These are phyloP conservation scores for Hypena proboscidalis DNA, from an alignment of 2,888 invertebrate species.

Conservation along the genomic window DNA sequence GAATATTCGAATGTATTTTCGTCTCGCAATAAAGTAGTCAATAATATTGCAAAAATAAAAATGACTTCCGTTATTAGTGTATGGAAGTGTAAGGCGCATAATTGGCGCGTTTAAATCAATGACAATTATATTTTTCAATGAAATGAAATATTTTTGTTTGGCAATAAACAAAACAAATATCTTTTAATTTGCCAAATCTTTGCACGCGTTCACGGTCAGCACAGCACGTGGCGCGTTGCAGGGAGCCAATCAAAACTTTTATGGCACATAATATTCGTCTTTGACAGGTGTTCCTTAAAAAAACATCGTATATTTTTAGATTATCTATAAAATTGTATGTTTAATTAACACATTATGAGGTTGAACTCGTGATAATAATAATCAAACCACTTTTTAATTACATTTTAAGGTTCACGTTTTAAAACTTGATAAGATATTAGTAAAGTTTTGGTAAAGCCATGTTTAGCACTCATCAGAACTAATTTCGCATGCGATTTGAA, in stretches of 20 bases:
- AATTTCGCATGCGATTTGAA: constrained; percentile 54
- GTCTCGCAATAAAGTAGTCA: not conserved
- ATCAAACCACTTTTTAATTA: constrained; percentile 37
- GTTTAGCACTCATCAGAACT: constrained; percentile 36
- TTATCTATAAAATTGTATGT: constrained; percentile 30
- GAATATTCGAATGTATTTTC: too few species aligned
- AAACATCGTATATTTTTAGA: constrained; percentile 18
- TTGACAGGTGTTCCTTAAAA: constrained; percentile 42
- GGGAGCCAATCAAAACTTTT: constrained; percentile 31
- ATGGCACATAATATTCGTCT: constrained; percentile 15
- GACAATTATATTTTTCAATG: too few species aligned
- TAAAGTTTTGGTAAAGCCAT: constrained; percentile 19
- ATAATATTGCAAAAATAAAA: not conserved
- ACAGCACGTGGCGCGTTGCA: constrained; percentile 35
- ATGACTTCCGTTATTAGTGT: too few species aligned
- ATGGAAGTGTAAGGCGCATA: too few species aligned
- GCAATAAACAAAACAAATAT: too few species aligned
- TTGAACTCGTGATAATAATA: constrained; percentile 13
- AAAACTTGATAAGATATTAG: constrained; percentile 36
- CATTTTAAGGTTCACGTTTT: constrained; percentile 14
- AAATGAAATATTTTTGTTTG: too few species aligned
- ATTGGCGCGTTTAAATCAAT: too few species aligned
- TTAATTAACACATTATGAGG: constrained; percentile 41
- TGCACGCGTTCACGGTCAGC: not conserved
- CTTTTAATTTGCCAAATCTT: constrained; percentile 17